Base-by-base conservation (phyloP, 2,797 vertebrate species). In the Eidolon dupreanum region DNA sequence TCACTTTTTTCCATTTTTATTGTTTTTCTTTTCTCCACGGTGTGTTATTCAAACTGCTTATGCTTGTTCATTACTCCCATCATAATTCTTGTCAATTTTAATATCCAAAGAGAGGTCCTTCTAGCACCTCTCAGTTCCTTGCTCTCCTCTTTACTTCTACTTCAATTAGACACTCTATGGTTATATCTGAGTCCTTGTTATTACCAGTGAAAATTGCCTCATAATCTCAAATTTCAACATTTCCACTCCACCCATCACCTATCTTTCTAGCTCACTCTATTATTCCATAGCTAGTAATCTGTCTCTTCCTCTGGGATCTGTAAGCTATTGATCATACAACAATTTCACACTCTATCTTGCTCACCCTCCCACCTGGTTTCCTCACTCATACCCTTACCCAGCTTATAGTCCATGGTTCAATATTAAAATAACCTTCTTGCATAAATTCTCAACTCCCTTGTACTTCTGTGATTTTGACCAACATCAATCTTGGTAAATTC, bases 41-140 rank as follows among this genome's bases (percentile, higher is more conserved):
- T 83, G 12, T 66, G n/a, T 59, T 55, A 11, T 83, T 78, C 90
- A 16, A 59, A 11, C 4, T 26, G 15, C 51, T 68, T 61, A 53
- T 66, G 74, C 15, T 90, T 71, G 3, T 87, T 57, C 38, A 33
- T 92, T 65, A 49, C 6, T 51, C 28, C 28, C 71, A 3, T 85
- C 12, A 53, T 71, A 90, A 92, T 41, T 84, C 86, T 83, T 78
- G 36, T 17, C 59, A 93, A 83, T 51, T 71, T 90, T 19, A 83
- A 36, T 63, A 66, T 41, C 8, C 22, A 93, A 68, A 57, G 46
- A 57, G 41, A 66, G 31, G 53, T 46, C 33, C 22, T 83, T 59
- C 24, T 61, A 51, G 53, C 24, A 51, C 46, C 51, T 73, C 61
- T 78, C 53, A 73, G 36, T 66, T 71, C 26, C 46, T 79, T 70